A percentile compares a stretch with the other conserved stretches of the same genome.
phyloP scores from a whole-genome alignment of 2,888 invertebrate genomes.

The Falcaria lacertinaria region DNA sequence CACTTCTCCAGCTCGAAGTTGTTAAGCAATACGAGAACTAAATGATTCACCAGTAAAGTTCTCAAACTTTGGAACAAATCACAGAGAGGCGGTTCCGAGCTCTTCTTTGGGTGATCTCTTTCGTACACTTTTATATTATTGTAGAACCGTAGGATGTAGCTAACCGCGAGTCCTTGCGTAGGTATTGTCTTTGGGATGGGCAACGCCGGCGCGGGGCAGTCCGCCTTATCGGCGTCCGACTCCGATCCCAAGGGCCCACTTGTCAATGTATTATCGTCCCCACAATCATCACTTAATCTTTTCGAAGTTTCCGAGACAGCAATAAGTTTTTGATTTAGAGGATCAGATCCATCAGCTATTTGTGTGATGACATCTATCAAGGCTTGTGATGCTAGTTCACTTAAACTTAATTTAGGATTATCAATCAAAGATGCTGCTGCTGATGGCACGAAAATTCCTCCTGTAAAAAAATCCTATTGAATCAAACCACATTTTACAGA shows the following conservation, averaged over 20 bases:
- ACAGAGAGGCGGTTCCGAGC: slow-evolving; percentile 86
- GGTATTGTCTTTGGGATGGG: slow-evolving; percentile 63
- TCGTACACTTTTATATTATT: slow-evolving; percentile 86
- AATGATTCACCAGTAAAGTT: slow-evolving; percentile 73
- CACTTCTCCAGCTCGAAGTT: slow-evolving; percentile 72
- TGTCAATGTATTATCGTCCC: slow-evolving; percentile 50
- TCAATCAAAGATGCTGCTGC: slow-evolving; percentile 77
- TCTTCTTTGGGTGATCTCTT: slow-evolving; percentile 86
- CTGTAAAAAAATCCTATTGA: slow-evolving; percentile 36
- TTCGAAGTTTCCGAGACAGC: slow-evolving; percentile 64
- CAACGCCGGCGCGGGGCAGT: slow-evolving; percentile 67
- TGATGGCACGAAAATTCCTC: slow-evolving; percentile 78
- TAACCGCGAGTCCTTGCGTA: slow-evolving; percentile 64
- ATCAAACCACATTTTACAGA: too few species aligned
- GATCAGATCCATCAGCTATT: slow-evolving; percentile 78
- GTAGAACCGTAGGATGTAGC: slow-evolving; percentile 78
- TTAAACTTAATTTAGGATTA: slow-evolving; percentile 67
- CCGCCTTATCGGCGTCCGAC: slow-evolving; percentile 54
- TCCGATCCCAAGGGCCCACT: slow-evolving; percentile 54
- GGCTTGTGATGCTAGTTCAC: slow-evolving; percentile 82
- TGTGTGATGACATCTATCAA: slow-evolving; percentile 83
- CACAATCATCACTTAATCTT: slow-evolving; percentile 67
- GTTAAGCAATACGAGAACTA: slow-evolving; percentile 81
- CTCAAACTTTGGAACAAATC: slow-evolving; percentile 81
- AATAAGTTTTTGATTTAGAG: slow-evolving; percentile 73